A percentile compares a stretch with the other conserved stretches of the same genome.
Evolutionary conservation across 2,797 vertebrate species (phyloP).

Genomic region (Ispidina lecontei): DNA sequence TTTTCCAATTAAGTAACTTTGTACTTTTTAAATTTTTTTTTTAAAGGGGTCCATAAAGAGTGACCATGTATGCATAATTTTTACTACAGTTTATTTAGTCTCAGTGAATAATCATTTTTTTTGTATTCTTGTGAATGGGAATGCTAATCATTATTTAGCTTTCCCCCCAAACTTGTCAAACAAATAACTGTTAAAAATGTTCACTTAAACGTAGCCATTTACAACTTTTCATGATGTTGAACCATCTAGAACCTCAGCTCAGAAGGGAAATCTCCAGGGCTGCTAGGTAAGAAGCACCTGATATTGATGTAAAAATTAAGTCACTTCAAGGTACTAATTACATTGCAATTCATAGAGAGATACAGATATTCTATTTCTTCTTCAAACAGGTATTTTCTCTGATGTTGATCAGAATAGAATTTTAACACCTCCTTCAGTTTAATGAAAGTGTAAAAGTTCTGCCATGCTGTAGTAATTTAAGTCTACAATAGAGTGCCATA

Average conservation of each 20-base stretch:
- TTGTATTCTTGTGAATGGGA: slow-evolving; percentile 15
- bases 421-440: neutral
- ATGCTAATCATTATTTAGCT: slow-evolving; percentile 2
- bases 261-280: neutral
- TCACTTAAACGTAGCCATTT: slow-evolving; percentile 12
- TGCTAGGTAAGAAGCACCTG: neutral
- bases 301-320: neutral
- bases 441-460: neutral
- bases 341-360: neutral
- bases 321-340: neutral
- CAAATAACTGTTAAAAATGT: slow-evolving; percentile 25
- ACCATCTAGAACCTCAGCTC: neutral
- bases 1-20: slow-evolving; percentile 44
- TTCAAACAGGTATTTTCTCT: neutral
- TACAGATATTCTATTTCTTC: neutral
- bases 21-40: neutral
- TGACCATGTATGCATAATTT: slow-evolving; percentile 6
- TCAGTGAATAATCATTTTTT: slow-evolving; percentile 26
- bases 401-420: neutral
- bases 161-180: slow-evolving; percentile 16
- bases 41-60: slow-evolving; percentile 8
- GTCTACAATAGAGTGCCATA: neutral
- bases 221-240: neutral
- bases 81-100: slow-evolving; percentile 50
- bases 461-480: neutral